A percentile compares a stretch with the other conserved stretches of the same genome.
These are phyloP conservation scores for Xyliphius kryptos DNA, from an alignment of 2,113 vertebrate genomes.

Conservation along the genomic window DNA sequence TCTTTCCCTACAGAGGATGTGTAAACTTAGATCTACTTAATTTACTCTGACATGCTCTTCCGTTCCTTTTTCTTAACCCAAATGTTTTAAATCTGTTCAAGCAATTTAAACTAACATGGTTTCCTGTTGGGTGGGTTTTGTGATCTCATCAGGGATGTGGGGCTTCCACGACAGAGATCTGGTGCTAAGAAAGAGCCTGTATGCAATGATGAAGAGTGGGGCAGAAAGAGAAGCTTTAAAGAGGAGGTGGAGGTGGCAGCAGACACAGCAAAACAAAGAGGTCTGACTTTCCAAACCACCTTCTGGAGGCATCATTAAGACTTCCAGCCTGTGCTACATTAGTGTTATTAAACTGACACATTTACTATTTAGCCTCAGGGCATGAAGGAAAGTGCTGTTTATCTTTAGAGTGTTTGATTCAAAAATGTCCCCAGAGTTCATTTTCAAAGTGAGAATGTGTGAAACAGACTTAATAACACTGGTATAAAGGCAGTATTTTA, in stretches of 20 bases:
- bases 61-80: too few species aligned
- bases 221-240: constrained; percentile 90
- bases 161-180: constrained; percentile 97
- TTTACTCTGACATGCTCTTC: too few species aligned
- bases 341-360: not conserved
- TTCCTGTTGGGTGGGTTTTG: too few species aligned
- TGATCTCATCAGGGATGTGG: constrained; percentile 36
- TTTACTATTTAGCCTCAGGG: not conserved
- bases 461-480: too few species aligned
- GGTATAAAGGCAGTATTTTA: too few species aligned
- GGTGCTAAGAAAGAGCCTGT: constrained; percentile 90
- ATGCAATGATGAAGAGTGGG: constrained; percentile 94
- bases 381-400: not conserved
- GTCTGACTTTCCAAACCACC: constrained; percentile 54
- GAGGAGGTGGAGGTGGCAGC: constrained; percentile 96
- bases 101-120: too few species aligned
- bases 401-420: not conserved
- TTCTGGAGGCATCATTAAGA: not conserved
- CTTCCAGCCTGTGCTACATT: not conserved
- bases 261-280: constrained; percentile 98
- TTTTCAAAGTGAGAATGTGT: too few species aligned
- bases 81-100: too few species aligned
- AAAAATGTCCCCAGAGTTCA: too few species aligned
- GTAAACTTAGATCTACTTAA: too few species aligned
- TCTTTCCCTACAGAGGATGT: too few species aligned